phyloP scores from a whole-genome alignment of 53 echinoderm and acorn worm genomes.

The Hippasteria phrygiana region DNA sequence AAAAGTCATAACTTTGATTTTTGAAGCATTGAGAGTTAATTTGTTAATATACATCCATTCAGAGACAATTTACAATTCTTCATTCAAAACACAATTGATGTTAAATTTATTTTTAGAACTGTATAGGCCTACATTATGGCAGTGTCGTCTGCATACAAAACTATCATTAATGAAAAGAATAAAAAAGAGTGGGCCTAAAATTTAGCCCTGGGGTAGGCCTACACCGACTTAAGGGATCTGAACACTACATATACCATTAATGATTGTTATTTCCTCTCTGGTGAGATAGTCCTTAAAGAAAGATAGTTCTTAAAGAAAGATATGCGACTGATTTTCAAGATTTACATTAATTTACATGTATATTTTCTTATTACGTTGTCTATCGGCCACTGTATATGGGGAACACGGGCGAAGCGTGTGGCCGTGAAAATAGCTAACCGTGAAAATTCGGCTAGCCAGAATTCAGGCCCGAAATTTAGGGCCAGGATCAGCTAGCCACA shows the following conservation, averaged over 20 bases:
- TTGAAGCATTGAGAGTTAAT: slow-evolving; percentile 14
- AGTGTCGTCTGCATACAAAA: slow-evolving; percentile 24
- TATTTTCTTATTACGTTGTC: no score
- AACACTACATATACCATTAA: slow-evolving; percentile 13
- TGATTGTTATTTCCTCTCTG: neutral
- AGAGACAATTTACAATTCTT: neutral
- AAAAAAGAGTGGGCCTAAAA: slow-evolving; percentile 19
- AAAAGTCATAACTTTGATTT: neutral
- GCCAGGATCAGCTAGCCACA: no score
- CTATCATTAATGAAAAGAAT: slow-evolving; percentile 28
- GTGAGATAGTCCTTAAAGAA: slow-evolving; percentile 6
- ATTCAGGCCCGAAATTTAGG: no score
- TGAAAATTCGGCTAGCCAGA: no score
- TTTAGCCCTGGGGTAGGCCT: slow-evolving; percentile 20
- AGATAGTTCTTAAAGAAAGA: neutral
- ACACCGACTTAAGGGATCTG: neutral
- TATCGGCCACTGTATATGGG: no score
- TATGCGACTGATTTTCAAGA: no score
- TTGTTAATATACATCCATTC: slow-evolving; percentile 7
- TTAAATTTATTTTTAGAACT: slow-evolving; percentile 7
- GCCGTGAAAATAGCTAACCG: no score
- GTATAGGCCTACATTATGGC: slow-evolving; percentile 25
- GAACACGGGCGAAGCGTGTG: no score
- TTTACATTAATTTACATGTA: no score
- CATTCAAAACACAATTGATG: neutral